These are phyloP conservation scores for Silurus lanzhouensis DNA, from an alignment of 2,797 vertebrate genomes.

Conservation along the genomic window DNA sequence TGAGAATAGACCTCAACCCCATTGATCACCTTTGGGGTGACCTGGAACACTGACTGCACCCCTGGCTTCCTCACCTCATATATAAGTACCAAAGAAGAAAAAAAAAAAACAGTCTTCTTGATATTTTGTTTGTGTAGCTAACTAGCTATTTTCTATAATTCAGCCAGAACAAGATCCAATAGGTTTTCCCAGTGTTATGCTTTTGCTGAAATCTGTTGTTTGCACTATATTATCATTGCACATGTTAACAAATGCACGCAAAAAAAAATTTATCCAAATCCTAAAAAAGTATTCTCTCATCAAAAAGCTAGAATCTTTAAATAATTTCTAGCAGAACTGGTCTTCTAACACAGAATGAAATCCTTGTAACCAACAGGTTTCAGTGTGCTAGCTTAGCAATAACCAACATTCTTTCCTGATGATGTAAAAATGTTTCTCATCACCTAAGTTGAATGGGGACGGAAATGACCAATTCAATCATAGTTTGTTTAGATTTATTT, in stretches of 20 bases:
- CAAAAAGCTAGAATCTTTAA: not conserved
- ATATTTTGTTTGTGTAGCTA: too few relatives aligned
- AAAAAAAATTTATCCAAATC: not conserved
- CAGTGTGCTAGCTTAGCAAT: not conserved
- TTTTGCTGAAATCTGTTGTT: not conserved
- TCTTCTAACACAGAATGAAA: not conserved
- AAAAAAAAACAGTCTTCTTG: too few relatives aligned
- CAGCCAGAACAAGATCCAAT: too few relatives aligned
- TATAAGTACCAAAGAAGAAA: too few relatives aligned
- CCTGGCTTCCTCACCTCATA: too few relatives aligned
- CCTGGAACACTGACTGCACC: too few relatives aligned
- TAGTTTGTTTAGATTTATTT: not conserved
- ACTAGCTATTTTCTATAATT: too few relatives aligned
- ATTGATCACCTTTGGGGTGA: too few relatives aligned
- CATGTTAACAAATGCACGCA: not conserved
- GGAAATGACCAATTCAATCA: not conserved
- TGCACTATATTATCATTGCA: not conserved
- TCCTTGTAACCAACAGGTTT: not conserved
- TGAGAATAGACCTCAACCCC: too few relatives aligned
- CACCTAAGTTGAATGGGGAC: not conserved
- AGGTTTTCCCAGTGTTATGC: too few relatives aligned
- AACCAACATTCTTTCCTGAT: conserved; percentile 23
- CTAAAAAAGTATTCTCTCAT: too few relatives aligned
- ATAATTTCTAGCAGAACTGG: not conserved
- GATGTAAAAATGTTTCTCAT: not conserved